These are phyloP conservation scores for Hypomesus transpacificus DNA, from an alignment of 2,113 vertebrate species.

Conservation along the genomic window DNA sequence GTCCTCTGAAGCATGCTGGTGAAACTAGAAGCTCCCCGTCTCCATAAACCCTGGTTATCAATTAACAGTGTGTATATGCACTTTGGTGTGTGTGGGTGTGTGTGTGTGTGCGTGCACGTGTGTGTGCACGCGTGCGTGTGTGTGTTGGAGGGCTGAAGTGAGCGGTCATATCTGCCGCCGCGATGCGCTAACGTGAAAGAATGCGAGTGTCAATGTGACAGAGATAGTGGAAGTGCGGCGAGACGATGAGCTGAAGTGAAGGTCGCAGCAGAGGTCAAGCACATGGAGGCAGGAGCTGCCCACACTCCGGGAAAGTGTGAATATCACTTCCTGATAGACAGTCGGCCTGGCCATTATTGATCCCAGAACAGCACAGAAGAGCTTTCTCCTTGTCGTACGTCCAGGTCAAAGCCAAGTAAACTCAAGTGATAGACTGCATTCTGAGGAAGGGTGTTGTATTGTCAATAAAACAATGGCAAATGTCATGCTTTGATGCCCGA, in stretches of 20 bases:
- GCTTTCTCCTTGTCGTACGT: too few relatives aligned
- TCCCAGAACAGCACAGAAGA: too few relatives aligned
- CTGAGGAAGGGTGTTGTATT: too few relatives aligned
- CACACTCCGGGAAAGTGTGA: background rate
- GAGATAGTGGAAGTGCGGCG: slow-evolving; percentile 74
- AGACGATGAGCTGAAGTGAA: slow-evolving; percentile 59
- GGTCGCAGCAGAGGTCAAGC: slow-evolving; percentile 70
- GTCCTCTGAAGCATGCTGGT: slow-evolving; percentile 36
- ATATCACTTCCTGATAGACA: too few relatives aligned
- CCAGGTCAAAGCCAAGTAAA: too few relatives aligned
- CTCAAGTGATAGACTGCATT: too few relatives aligned
- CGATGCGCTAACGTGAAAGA: slow-evolving; percentile 79
- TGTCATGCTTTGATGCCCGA: background rate
- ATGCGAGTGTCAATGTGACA: slow-evolving; percentile 71
- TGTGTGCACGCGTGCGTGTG: slow-evolving; percentile 27
- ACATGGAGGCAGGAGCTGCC: slow-evolving; percentile 22
- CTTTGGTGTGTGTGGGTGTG: background rate
- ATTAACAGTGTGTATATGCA: slow-evolving; percentile 54
- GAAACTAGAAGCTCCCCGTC: slow-evolving; percentile 49
- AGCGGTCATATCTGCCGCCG: slow-evolving; percentile 61
- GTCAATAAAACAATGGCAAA: background rate
- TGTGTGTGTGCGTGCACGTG: slow-evolving; percentile 15
- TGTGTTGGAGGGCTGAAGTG: slow-evolving; percentile 18
- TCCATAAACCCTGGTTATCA: slow-evolving; percentile 68
- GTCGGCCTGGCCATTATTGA: too few relatives aligned